Percentiles rank a stretch among this genome's conserved stretches.
Conservation (phyloP, 2,888 invertebrate genomes). For the Drosophila formosana region DNA sequence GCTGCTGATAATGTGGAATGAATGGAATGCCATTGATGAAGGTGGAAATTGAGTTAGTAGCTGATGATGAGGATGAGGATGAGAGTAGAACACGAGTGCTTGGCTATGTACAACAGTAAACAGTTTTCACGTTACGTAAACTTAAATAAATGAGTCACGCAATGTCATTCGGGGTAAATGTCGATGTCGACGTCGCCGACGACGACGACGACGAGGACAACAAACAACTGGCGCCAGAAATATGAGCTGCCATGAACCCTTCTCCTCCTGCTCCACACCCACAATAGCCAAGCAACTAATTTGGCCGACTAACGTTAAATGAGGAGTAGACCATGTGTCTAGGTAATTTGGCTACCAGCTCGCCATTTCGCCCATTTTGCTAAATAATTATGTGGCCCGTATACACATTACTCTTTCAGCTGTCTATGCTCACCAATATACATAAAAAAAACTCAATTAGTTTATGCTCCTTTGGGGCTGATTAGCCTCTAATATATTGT, state of each 20-base stretch:
- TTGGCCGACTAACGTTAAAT: slow-evolving; percentile 20
- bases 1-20: slow-evolving; percentile 18
- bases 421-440: slow-evolving; percentile 7
- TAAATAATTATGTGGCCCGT: slow-evolving; percentile 26
- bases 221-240: slow-evolving; percentile 67
- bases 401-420: slow-evolving; percentile 20
- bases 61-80: slow-evolving; percentile 25
- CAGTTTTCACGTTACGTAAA: slow-evolving; percentile 67
- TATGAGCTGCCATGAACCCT: slow-evolving; percentile 52
- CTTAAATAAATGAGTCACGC: slow-evolving; percentile 77
- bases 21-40: slow-evolving; percentile 9
- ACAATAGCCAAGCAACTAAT: slow-evolving; percentile 13
- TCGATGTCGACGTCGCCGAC: slow-evolving; percentile 39
- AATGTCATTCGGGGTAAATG: slow-evolving; percentile 77
- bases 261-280: slow-evolving; percentile 27
- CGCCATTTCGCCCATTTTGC: slow-evolving; percentile 22
- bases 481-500: slow-evolving; percentile 3
- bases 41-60: slow-evolving; percentile 16
- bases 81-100: slow-evolving; percentile 39
- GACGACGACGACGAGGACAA: slow-evolving; percentile 43
- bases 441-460: slow-evolving; percentile 55
- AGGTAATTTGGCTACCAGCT: slow-evolving; percentile 36
- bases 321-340: slow-evolving; percentile 54
- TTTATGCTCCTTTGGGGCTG: slow-evolving; percentile 22
- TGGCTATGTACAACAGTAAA: slow-evolving; percentile 41